Conservation (phyloP, 2,113 vertebrate genomes). For the Paratilapia polleni region DNA sequence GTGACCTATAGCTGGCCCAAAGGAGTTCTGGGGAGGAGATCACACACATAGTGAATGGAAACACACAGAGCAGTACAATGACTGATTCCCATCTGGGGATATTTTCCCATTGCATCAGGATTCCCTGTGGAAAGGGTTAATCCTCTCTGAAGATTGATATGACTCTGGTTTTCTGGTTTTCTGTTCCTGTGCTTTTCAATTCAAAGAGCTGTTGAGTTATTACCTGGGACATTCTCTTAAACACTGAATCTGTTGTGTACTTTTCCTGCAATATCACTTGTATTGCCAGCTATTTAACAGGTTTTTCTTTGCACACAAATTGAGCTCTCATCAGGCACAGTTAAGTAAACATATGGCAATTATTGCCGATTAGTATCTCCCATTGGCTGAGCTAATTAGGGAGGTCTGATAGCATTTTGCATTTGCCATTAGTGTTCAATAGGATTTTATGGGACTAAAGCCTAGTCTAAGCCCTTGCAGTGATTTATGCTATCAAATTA, state of each 20-base stretch:
- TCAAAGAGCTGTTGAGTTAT: constrained; percentile 27
- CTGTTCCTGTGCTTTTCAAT: constrained; percentile 28
- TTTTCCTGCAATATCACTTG: constrained; percentile 6
- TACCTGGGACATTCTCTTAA: background rate
- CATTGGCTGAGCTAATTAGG: constrained; percentile 26
- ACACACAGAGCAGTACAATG: constrained; percentile 41
- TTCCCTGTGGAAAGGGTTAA: constrained; percentile 18
- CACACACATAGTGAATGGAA: constrained; percentile 39
- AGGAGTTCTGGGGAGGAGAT: constrained; percentile 47
- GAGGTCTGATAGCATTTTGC: constrained; percentile 22
- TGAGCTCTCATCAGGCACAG: constrained; percentile 13
- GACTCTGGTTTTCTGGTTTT: constrained; percentile 12
- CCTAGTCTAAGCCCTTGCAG: constrained; percentile 5
- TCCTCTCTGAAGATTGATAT: constrained; percentile 42
- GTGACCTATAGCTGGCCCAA: constrained; percentile 43
- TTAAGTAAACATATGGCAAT: constrained; percentile 52
- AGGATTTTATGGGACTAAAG: constrained; percentile 26
- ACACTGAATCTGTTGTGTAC: background rate
- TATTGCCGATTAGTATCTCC: constrained; percentile 42
- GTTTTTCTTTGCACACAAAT: background rate
- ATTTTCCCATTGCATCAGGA: constrained; percentile 40
- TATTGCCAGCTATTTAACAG: background rate
- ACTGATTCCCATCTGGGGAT: constrained; percentile 44
- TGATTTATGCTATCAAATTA: constrained; percentile 63
- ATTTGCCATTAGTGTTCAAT: constrained; percentile 34